phyloP scores from a whole-genome alignment of 2,888 invertebrate genomes.

The Pilophorus perplexus region DNA sequence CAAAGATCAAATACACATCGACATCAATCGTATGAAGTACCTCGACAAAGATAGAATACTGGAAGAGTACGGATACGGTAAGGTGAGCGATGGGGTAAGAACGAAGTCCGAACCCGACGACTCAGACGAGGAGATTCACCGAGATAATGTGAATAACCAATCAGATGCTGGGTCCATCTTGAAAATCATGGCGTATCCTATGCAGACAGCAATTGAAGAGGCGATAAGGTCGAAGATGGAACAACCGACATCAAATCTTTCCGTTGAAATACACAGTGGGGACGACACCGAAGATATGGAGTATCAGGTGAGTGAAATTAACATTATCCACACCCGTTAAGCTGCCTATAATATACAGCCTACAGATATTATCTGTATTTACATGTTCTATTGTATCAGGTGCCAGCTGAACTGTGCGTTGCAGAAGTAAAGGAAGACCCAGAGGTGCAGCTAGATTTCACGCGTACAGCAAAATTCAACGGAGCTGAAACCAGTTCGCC shows the following conservation, averaged over 20 bases:
- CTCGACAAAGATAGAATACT: neutral
- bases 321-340: too few species aligned
- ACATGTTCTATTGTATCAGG: neutral
- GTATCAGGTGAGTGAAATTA: too few species aligned
- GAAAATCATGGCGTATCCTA: conserved; percentile 1
- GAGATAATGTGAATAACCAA: neutral
- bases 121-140: conserved; percentile 10
- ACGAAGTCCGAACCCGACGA: neutral
- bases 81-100: too few species aligned
- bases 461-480: too few species aligned
- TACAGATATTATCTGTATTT: too few species aligned
- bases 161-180: neutral
- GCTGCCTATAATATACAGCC: too few species aligned
- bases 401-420: conserved; percentile 37
- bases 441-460: conserved; percentile 24
- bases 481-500: neutral
- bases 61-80: neutral
- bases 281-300: too few species aligned
- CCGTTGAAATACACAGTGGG: neutral
- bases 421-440: conserved; percentile 43
- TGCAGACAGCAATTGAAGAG: conserved; percentile 12
- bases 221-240: conserved; percentile 20
- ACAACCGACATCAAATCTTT: neutral
- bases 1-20: conserved; percentile 44
- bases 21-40: conserved; percentile 38